Evolutionary conservation across 2,888 invertebrate species (phyloP), one percentile per base, ranked within the genome.

Genomic region (Apeira syringaria): DNA sequence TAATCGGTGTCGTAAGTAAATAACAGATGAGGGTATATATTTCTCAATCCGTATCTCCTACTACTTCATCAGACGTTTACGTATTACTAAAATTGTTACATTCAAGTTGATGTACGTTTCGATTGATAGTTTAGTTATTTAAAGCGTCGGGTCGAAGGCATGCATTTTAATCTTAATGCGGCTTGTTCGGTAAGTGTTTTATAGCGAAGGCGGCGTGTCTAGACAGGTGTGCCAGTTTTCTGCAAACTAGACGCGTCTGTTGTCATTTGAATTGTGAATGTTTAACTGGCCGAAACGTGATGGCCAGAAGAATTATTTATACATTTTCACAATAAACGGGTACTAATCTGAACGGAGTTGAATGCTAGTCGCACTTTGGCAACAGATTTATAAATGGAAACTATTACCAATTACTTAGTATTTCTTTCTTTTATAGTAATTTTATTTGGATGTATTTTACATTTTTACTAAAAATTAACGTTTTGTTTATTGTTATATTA

Each of bases 231-330:
- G 54, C 52, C 59, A 54, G 56, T 61, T 65, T 62, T 63, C 53
- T 56, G 56, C 54, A 51, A 43, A 47, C 9, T 53, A 51, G 45
- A 50, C 24, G 24, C 24, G 24, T 24, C 50, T 40, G 30, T 30
- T 56, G 52, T 64, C 59, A 59, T 61, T 56, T 59, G 64, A 69
- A 59, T 59, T 60, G 56, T 27, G 42, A 59, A 64, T 65, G 69
- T 76, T 77, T 71, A 79, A 79, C 74, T 76, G 75, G 65, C 69
- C 74, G 68, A 64, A 62, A 60, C 68, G 61, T 65, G 66, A 64
- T 69, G 74, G 67, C 68, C 61, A 61, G 64, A 64, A 57, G 17
- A 65, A 66, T 70, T 63, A 61, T n/a, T 61, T 38, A 34, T 38
- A 38, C 33, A 64, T 68, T 69, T 61, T 61, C 67, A 65, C 58